Percentiles rank a stretch among this genome's conserved stretches.
phyloP scores from a whole-genome alignment of 2,888 invertebrate genomes.

The Drosophila conformis region DNA sequence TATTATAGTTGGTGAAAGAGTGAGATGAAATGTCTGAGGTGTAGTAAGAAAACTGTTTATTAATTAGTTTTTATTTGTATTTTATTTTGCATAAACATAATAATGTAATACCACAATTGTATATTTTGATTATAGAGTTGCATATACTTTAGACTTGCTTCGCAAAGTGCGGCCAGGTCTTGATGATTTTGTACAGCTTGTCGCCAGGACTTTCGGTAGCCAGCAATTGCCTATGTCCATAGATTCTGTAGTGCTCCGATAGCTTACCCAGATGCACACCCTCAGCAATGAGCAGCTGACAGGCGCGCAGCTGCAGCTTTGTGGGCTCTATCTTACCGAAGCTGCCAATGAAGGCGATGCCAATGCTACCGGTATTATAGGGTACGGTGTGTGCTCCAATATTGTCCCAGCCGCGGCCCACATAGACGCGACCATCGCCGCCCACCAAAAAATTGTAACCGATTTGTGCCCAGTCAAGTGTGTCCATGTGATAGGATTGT shows the following conservation, averaged over 20 bases:
- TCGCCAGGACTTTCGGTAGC: conserved; percentile 90
- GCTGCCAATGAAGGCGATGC: conserved; percentile 90
- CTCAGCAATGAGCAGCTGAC: conserved; percentile 87
- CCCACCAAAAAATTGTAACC: conserved; percentile 92
- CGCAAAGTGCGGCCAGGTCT: conserved; percentile 88
- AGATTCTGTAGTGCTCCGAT: conserved; percentile 87
- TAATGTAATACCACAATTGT: conserved; percentile 15
- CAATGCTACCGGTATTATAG: conserved; percentile 89
- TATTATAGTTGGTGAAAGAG: not conserved
- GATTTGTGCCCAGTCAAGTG: conserved; percentile 88
- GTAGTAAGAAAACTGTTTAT: conserved; percentile 2
- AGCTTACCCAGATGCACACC: conserved; percentile 88
- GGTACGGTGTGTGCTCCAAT: conserved; percentile 90
- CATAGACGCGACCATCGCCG: conserved; percentile 90
- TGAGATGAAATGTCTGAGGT: not conserved
- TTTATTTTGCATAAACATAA: conserved; percentile 8
- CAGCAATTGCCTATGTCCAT: conserved; percentile 89
- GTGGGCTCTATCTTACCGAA: conserved; percentile 87
- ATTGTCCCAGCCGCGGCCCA: conserved; percentile 90
- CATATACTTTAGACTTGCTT: conserved; percentile 13
- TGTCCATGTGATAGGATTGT: conserved; percentile 89
- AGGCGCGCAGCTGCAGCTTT: conserved; percentile 87
- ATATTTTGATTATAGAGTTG: conserved; percentile 10
- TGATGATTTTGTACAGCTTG: conserved; percentile 87
- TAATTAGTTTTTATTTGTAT: not conserved